Evolutionary conservation across 2,113 vertebrate species (phyloP), one percentile per base, ranked within the genome.

Genomic region (Pampusana beccarii): DNA sequence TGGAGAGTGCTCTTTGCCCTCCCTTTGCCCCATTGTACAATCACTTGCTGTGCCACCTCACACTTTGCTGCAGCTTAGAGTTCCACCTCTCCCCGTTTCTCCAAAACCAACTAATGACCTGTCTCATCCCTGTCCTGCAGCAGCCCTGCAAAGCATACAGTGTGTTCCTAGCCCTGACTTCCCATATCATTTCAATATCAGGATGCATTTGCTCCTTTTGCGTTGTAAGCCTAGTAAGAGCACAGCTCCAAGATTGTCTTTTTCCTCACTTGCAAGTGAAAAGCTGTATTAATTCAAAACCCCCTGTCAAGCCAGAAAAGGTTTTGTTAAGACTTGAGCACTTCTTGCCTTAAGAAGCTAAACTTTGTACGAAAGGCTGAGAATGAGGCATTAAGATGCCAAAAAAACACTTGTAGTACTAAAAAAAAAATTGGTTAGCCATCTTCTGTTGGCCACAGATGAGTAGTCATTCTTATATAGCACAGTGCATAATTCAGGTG

Each of bases 241-340:
- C 8, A 19, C 8, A 44, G 16, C 10, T 86, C 14, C 21, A 88
- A 74, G 94, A 60, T 67, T 71, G 48, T 67, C 51, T 62, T 8
- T 12, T 67, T 74, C 8, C 10, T 60, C 31, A 29, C 36, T 86
- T 65, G 7, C 25, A 86, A 61, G 50, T 16, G 16, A 62, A 80
- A 78, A 85, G 3, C 31, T 64, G 14, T 81, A 61, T 58, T 72
- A 1, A 33, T 82, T 80, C 6, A 51, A 64, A 79, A 60, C 13
- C 0, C 0, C 13, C 2, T 33, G 3, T 57, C 61, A 83, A 40
- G 10, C 34, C 8, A 44, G 31, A 62, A 66, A 73, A 67, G 1
- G 7, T 80, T 89, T 67, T 50, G 6, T 83, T 54, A 87, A 79
- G 31, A 51, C 21, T n/a, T 44, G 31, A 70, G 6, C 9, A 31